These are phyloP conservation scores for Hozukius guyotensis DNA, from an alignment of 2,797 vertebrate species.

Conservation along the genomic window DNA sequence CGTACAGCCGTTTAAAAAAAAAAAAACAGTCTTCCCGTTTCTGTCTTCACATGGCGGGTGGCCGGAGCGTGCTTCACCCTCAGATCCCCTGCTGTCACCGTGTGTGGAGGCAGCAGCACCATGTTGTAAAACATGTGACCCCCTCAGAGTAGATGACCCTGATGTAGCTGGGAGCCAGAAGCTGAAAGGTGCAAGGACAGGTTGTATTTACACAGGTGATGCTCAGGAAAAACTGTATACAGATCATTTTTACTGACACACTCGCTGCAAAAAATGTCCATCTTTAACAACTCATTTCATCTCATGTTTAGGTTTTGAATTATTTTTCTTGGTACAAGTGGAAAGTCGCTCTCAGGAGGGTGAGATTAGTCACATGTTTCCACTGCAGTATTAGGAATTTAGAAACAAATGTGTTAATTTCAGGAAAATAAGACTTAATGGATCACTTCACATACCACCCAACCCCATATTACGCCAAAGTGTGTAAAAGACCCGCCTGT, in stretches of 20 bases:
- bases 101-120: conserved; percentile 24
- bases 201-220: conserved; percentile 49
- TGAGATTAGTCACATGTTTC: background rate
- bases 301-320: background rate
- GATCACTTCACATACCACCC: background rate
- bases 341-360: background rate
- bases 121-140: conserved; percentile 66
- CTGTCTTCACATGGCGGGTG: conserved; percentile 31
- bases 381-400: background rate
- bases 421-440: background rate
- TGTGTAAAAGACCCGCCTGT: background rate
- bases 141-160: conserved; percentile 24
- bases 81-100: conserved; percentile 44
- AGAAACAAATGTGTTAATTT: background rate
- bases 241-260: conserved; percentile 3
- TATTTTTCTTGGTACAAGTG: background rate
- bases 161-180: conserved; percentile 35
- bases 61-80: conserved; percentile 17
- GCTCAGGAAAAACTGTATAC: background rate
- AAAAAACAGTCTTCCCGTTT: conserved; percentile 9
- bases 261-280: background rate
- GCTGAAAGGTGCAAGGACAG: conserved; percentile 13
- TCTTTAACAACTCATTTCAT: background rate
- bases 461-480: background rate
- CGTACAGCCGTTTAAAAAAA: background rate